Evolutionary conservation across 2,113 vertebrate species (phyloP), one percentile per base, ranked within the genome.

Genomic region (Paracanthobrama guichenoti): DNA sequence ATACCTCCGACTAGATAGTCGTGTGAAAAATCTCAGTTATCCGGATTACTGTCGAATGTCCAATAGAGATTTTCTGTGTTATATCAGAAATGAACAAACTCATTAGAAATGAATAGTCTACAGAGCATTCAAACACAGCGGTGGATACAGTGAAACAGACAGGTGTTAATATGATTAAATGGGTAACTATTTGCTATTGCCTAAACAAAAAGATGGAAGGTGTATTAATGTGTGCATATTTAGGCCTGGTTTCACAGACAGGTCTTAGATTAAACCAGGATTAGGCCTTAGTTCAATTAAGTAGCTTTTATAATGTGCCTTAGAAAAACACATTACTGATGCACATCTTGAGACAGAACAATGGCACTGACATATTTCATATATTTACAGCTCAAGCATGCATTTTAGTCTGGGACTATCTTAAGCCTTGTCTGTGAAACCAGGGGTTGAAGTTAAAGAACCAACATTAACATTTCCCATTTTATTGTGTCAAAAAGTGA

Each of bases 1-100:
- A 72, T 1, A 46, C 42, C 42, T 24, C 12, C 0, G n/a, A 16
- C 42, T 4, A 46, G 42, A 24, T 14, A 72, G 12, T 1, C 3
- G 39, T 72, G 39, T 24, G 12, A 72, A 73, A 44, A 48, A 73
- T 26, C 71, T 48, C 69, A 72, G n/a, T 26, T 46, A 46, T 72
- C 42, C 12, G n/a, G 12, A 39, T 72, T 2, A 39, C 66, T 42
- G 18, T 42, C 10, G 31, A 42, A 71, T 42, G 20, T 44, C 69
- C 42, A 8, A 42, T 44, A 24, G 69, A 72, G 22, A 24, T 24
- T 14, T 13, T 12, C 69, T 46, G 20, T 6, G 20, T 55, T 22
- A 39, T 69, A 42, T 69, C 35, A 12, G 31, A 42, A 35, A 39
- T 39, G 12, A 46, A 26, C 14, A 16, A 39, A 73, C n/a, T 73